These are phyloP conservation scores for Acrossocheilus wenchowensis DNA, from an alignment of 2,797 vertebrate genomes.

Conservation along the genomic window DNA sequence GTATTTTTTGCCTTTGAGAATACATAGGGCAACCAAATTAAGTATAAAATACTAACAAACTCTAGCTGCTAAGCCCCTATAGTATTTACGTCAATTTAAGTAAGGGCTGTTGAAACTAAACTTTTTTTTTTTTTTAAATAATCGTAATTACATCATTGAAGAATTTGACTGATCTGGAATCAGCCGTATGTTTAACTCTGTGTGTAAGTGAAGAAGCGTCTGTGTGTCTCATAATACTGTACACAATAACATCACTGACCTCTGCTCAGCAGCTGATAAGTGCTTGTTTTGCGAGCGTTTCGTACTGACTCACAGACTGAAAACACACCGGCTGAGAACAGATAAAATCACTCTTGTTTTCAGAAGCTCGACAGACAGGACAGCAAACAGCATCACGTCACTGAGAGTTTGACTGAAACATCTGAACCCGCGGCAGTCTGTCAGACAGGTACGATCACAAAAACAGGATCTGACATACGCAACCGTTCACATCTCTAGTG, in stretches of 20 bases:
- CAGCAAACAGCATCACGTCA: not conserved
- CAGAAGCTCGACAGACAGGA: conserved; percentile 10
- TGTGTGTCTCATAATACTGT: not conserved
- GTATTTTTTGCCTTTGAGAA: not conserved
- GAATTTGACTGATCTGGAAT: not conserved
- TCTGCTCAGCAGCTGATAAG: conserved; percentile 2
- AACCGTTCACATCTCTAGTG: not conserved
- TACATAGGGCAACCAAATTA: not conserved
- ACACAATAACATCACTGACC: not conserved
- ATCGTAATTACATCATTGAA: too few relatives aligned
- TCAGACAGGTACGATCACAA: not conserved
- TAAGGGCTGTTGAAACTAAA: not conserved
- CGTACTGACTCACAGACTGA: conserved; percentile 3
- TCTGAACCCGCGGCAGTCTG: not conserved
- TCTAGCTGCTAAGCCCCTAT: not conserved
- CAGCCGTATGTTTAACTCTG: not conserved
- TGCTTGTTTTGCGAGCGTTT: not conserved
- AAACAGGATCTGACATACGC: not conserved
- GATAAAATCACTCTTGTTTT: conserved; percentile 21
- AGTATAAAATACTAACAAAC: not conserved
- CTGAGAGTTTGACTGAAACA: not conserved
- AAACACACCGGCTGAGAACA: not conserved
- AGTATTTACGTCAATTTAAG: not conserved
- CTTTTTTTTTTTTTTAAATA: not conserved
- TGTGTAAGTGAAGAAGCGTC: not conserved